Percentiles rank a stretch among this genome's conserved stretches.
Conservation (phyloP, 2,888 invertebrate genomes). For the Dasypolia templi region DNA sequence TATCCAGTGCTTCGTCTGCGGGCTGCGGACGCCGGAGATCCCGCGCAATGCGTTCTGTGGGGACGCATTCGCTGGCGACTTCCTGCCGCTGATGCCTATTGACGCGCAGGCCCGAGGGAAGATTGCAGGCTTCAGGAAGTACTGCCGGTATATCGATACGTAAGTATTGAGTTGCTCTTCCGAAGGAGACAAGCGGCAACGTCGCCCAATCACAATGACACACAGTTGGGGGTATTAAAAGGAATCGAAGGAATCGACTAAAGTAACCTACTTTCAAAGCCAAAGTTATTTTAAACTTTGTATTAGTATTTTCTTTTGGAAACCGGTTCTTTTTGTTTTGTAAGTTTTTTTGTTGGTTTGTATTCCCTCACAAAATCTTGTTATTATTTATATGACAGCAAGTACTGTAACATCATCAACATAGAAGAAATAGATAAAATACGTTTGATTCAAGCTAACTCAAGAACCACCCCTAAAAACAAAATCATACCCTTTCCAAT, state of each 20-base stretch:
- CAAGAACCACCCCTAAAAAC: not conserved
- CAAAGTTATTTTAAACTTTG: not conserved
- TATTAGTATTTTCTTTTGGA: not conserved
- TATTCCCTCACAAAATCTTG: no score
- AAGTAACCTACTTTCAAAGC: not conserved
- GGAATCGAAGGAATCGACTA: no score
- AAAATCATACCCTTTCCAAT: not conserved
- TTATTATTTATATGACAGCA: no score
- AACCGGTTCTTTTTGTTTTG: no score
- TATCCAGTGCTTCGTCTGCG: constrained; percentile 82
- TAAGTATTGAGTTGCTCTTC: constrained; percentile 68
- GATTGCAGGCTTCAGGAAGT: constrained; percentile 75
- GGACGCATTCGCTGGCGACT: constrained; percentile 81
- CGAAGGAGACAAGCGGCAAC: no score
- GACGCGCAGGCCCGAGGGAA: constrained; percentile 73
- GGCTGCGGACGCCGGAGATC: constrained; percentile 70
- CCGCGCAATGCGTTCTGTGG: constrained; percentile 76
- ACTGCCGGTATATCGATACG: constrained; percentile 79
- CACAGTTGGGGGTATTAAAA: not conserved
- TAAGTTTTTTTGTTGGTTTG: no score
- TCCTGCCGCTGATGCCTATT: constrained; percentile 77
- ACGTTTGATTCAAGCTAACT: not conserved
- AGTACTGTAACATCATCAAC: no score
- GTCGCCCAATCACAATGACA: not conserved
- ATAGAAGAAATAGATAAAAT: not conserved